Base-by-base conservation (phyloP, 2,888 invertebrate genomes). In the Saturnia pavonia region DNA sequence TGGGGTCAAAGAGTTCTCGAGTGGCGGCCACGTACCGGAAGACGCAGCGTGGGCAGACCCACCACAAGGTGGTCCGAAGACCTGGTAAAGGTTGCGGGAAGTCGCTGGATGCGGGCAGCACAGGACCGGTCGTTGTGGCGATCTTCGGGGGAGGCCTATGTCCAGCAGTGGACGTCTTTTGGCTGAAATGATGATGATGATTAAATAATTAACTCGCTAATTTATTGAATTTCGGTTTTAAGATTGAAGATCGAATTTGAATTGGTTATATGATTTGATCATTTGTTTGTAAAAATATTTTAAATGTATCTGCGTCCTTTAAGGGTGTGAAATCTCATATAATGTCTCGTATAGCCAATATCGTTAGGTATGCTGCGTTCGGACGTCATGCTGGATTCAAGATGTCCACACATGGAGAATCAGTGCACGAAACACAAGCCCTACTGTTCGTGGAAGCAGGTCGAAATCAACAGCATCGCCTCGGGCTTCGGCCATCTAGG, bases 391-490 rank as follows among this genome's bases (percentile, higher is more conserved):
- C 95, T 98, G 94, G 97, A 98, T 91, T 95, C 95, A 69, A 87
- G 92, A 77, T 95, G 96, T 88, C 92, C 91, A 51, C 91, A 92
- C 83, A 87, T 84, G 75, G 90, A 85, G 83, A 91, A 87, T 76
- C 89, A 88, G 80, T 89, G 88, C 81, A 88, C 87, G 74, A 91
- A 91, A 79, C 91, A 92, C 84, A 86, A 91, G 57, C 94, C 95
- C 8, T 96, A 96, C 93, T 97, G 96, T 91, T 97, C 96, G 86
- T 97, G 97, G 96, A 98, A 97, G 91, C 97, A 97, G 91, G 95
- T 99, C 85, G 99, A 99, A 94, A 96, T 99, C 92, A 99, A 99
- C 95, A 98, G 98, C 82, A 99, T 99, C 84, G 98, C 99, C 69
- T 97, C 98, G 72, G 98, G 99, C 83, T 99, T 99, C 95, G 98